Percentiles rank a stretch among this genome's conserved stretches.
These are phyloP conservation scores for Oenanthe oenanthe DNA, from an alignment of 2,113 vertebrate species.

Conservation along the genomic window DNA sequence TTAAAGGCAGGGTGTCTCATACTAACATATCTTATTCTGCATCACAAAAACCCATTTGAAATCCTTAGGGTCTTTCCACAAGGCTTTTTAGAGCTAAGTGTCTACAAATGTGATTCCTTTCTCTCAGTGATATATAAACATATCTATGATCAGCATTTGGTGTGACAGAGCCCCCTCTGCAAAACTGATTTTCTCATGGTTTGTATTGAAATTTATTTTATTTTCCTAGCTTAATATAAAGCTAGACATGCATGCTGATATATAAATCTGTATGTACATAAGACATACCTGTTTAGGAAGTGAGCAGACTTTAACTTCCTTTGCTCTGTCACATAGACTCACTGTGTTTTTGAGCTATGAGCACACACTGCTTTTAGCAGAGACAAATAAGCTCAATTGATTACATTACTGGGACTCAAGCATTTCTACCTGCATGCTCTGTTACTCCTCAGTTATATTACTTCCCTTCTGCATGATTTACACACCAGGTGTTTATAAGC, in stretches of 20 bases:
- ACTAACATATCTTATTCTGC: not conserved
- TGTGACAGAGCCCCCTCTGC: not conserved
- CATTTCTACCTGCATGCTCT: not conserved
- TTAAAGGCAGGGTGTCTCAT: not conserved
- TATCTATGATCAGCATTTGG: not conserved
- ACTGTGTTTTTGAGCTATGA: not conserved
- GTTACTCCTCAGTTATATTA: not conserved
- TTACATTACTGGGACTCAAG: not conserved
- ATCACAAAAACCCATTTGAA: not conserved
- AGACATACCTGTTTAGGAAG: not conserved
- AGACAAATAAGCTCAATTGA: not conserved
- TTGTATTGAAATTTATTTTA: not conserved
- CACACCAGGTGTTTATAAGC: not conserved
- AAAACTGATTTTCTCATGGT: not conserved
- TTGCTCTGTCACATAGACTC: not conserved
- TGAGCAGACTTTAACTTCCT: not conserved
- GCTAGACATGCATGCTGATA: rapidly evolving
- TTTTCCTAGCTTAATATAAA: not conserved
- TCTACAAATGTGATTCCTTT: not conserved
- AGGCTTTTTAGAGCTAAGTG: not conserved
- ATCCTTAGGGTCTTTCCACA: not conserved
- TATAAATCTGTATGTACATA: not conserved
- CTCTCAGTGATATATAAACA: not conserved
- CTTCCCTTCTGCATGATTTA: not conserved
- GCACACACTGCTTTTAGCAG: not conserved